These are phyloP conservation scores for Drosophila setifemur DNA, from an alignment of 1,140 invertebrate species.

Conservation along the genomic window DNA sequence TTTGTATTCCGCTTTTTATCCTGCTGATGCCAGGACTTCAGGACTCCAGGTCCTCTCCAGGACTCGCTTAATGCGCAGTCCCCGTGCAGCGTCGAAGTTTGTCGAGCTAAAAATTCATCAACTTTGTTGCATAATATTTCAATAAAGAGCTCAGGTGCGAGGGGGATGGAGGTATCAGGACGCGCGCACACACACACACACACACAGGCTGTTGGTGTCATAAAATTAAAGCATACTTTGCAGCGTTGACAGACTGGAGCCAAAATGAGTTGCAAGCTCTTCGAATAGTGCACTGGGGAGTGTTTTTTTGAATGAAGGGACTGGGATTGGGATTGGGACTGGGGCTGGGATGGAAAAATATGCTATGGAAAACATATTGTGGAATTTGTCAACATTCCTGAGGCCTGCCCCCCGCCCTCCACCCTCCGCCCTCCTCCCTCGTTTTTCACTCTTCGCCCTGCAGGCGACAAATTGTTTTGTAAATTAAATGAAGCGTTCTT, in stretches of 20 bases:
- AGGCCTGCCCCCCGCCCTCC: background rate
- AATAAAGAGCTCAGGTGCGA: slow-evolving; percentile 61
- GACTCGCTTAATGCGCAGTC: slow-evolving; percentile 70
- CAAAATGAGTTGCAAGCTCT: slow-evolving; percentile 42
- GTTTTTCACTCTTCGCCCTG: background rate
- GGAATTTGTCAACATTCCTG: slow-evolving; percentile 47
- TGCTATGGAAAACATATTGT: slow-evolving; percentile 59
- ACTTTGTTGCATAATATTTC: slow-evolving; percentile 81
- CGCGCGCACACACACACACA: background rate
- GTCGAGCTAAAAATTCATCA: slow-evolving; percentile 77
- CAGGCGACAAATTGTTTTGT: slow-evolving; percentile 57
- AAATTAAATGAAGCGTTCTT: slow-evolving; percentile 62
- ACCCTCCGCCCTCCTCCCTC: background rate
- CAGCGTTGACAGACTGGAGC: slow-evolving; percentile 35
- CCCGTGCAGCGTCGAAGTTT: slow-evolving; percentile 62
- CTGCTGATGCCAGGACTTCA: slow-evolving; percentile 5
- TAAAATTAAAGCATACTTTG: slow-evolving; percentile 75
- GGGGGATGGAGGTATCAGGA: background rate
- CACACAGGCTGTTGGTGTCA: slow-evolving; percentile 40
- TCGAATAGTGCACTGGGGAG: slow-evolving; percentile 74
- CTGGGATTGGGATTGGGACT: background rate
- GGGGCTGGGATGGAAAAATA: background rate
- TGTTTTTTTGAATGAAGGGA: slow-evolving; percentile 35
- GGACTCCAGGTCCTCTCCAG: too few relatives aligned
- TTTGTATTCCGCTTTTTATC: background rate